These are phyloP conservation scores for Drosophila anomalipes DNA, from an alignment of 2,888 invertebrate genomes.

Conservation along the genomic window DNA sequence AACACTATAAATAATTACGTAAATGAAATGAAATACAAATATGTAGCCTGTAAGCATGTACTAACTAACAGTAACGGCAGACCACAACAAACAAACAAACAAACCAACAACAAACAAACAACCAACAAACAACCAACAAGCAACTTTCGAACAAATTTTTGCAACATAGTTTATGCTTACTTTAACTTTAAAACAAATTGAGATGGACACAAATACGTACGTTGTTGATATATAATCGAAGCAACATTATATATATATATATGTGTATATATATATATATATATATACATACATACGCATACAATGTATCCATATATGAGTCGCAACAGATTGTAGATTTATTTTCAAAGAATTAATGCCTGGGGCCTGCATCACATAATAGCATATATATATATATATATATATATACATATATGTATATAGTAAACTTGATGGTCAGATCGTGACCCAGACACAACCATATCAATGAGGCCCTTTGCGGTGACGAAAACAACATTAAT, in stretches of 20 bases:
- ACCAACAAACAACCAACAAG: constrained; percentile 30
- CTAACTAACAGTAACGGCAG: constrained; percentile 57
- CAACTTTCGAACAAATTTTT: constrained; percentile 72
- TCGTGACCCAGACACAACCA: constrained; percentile 43
- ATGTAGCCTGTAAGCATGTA: constrained; percentile 61
- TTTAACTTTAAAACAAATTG: constrained; percentile 54
- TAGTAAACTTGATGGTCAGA: constrained; percentile 9
- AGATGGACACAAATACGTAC: constrained; percentile 69
- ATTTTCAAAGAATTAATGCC: constrained; percentile 37
- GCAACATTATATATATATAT: constrained; percentile 41
- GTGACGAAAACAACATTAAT: constrained; percentile 19
- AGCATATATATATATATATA: not conserved
- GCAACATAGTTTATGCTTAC: constrained; percentile 58
- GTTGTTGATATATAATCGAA: constrained; percentile 58
- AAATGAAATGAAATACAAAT: constrained; percentile 55
- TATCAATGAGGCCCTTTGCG: constrained; percentile 64
- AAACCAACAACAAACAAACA: constrained; percentile 26
- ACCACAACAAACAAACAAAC: constrained; percentile 48
- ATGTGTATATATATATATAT: not conserved
- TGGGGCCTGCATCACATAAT: constrained; percentile 29
- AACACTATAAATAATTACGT: constrained; percentile 53
- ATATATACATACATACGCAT: constrained; percentile 19
- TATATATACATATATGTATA: not conserved
- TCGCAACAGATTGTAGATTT: constrained; percentile 45
- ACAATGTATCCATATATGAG: constrained; percentile 34